Evolutionary conservation across 1,140 invertebrate species (phyloP), one percentile per base, ranked within the genome.

Genomic region (Brachionus koreanus): DNA sequence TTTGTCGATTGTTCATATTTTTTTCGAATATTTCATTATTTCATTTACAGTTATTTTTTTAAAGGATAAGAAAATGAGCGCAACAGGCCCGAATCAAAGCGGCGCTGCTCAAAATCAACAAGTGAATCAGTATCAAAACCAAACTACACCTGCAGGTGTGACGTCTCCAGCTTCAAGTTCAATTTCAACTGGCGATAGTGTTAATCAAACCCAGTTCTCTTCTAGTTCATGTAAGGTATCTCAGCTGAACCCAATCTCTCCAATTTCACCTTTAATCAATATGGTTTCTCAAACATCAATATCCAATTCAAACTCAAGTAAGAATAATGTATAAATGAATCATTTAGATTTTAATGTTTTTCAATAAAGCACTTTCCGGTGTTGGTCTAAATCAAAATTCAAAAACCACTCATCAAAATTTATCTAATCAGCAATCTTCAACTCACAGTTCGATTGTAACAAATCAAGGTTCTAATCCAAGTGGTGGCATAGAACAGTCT

Each of bases 281-380:
- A 69, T 69, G 65, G 65, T 69, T n/a, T 69, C 65, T 37, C 65
- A 69, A 69, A 39, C 65, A 16, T 69, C 65, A 69, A 37, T 69
- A 16, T 69, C 65, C 19, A 39, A 6, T 69, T 69, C 65, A 12
- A 69, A 69, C n/a, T 33, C 63, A 37, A 25, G 63, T 65, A 65
- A 25, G 10, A 23, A 16, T 25, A 67, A n/a, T n/a, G 35, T 10
- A 37, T 12, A 63, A 19, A 1, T 5, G 29, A 29, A 29, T 63
- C 2, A 63, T 25, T 63, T 12, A 10, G 29, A 57, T 57, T 63
- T 1, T 5, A 57, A 57, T n/a, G 3, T 57, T 57, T 33, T 33
- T 33, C 0, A 65, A 33, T 65, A 10, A 33, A 65, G 63, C 37
- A 39, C 16, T 69, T 69, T 39, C 13, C 35, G 37, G 63, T 37